Evolutionary conservation across 1,140 invertebrate species (phyloP), one percentile per base, ranked within the genome.

Genomic region (Hermetia illucens): DNA sequence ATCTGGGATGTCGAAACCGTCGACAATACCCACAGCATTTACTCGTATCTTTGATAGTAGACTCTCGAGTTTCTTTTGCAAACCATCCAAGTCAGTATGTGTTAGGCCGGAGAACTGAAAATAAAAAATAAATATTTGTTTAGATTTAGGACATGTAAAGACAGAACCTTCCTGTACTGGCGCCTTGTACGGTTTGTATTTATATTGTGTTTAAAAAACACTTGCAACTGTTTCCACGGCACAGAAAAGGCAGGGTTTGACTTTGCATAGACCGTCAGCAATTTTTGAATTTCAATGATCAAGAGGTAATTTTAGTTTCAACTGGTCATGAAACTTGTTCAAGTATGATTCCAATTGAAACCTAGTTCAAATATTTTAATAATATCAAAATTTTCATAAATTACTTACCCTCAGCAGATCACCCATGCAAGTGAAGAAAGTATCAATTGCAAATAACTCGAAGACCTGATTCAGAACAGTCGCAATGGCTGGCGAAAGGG

Each of bases 1-100:
- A 53, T 92, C 88, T n/a, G 71, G 65, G 27, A 87, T 72, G 55
- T 91, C 85, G 50, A 92, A 93, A 2, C 81, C 75, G 55, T 93
- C 88, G 0, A 91, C 87, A 5, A 93, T 64, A 5, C 79, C 74
- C 0, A 94, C 76, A 12, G 82, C 84, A 61, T 92, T 84, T 5
- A 79, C 77, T 41, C 88, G 69, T 16, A 93, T 69, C 3, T 63
- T 49, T 1, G 51, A 49, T 24, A 92, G 59, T 17, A 84, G 55
- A 12, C 72, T 67, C 45, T 79, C 75, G 29, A 87, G 57, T 36
- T 72, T 70, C 5, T 59, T 46, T 49, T 82, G 74, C 10, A 86
- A 50, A 0, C 55, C 43, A 25, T 67, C 58, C 5, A 88, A 63
- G 43, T 82, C 70, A 34, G 63, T 51, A 15, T 66, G 61, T 3